phyloP scores from a whole-genome alignment of 2,113 vertebrate species.

The Aegithalos caudatus region DNA sequence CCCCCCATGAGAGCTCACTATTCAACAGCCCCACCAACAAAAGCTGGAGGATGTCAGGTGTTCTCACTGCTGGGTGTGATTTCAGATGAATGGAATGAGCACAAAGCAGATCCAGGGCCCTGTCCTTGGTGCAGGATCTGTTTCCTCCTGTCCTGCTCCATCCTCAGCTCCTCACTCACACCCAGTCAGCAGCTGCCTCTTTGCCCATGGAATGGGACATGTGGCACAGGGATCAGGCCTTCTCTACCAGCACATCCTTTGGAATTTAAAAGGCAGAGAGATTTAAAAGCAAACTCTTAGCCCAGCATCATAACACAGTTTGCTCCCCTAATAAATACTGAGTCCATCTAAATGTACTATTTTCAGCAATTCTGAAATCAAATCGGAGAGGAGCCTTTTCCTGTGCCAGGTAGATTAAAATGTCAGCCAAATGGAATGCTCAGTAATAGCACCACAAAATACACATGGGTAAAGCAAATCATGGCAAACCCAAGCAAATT shows the following conservation, averaged over 20 bases:
- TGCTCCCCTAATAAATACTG: not conserved
- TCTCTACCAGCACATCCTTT: not conserved
- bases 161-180: not conserved
- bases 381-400: not conserved
- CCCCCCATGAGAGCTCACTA: not conserved
- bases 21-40: not conserved
- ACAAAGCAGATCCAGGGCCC: not conserved
- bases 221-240: not conserved
- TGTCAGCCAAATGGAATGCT: not conserved
- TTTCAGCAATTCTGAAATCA: not conserved
- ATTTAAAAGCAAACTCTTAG: not conserved
- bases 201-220: not conserved
- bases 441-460: not conserved
- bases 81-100: not conserved
- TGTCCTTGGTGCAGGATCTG: not conserved
- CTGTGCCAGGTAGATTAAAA: not conserved
- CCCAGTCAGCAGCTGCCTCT: not conserved
- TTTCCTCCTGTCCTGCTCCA: not conserved
- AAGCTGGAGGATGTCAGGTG: not conserved
- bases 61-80: not conserved
- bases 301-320: not conserved
- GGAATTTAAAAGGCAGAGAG: not conserved
- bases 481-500: not conserved
- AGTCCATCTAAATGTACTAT: not conserved
- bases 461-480: not conserved